phyloP scores from a whole-genome alignment of 2,888 invertebrate genomes.

The Dascillus cervinus region DNA sequence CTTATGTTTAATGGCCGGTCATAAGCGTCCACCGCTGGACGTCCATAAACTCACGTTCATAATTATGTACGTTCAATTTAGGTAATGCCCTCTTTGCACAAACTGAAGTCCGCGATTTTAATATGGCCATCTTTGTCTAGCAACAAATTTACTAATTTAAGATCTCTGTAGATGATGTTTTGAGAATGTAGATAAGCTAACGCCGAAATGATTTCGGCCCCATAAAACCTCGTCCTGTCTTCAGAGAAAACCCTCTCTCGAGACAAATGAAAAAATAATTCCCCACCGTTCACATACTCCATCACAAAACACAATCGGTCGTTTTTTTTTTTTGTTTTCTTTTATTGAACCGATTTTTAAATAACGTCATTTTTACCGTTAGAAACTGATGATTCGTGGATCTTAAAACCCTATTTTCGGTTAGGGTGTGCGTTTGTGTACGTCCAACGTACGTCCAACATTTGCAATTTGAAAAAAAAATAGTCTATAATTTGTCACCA shows the following conservation, averaged over 20 bases:
- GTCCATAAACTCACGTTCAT: too few species aligned
- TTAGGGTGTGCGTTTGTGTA: constrained; percentile 94
- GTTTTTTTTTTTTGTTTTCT: constrained; percentile 64
- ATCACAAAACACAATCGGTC: constrained; percentile 99
- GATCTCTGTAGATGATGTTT: constrained; percentile 91
- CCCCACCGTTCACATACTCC: constrained; percentile 99
- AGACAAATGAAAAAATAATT: constrained; percentile 96
- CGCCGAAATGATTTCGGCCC: constrained; percentile 97
- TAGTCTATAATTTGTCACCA: too few species aligned
- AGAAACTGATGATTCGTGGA: constrained; percentile 97
- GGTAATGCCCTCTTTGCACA: constrained; percentile 98
- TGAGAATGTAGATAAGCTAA: constrained; percentile 82
- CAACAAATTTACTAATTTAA: constrained; percentile 96
- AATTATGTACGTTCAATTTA: too few species aligned
- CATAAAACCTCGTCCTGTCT: constrained; percentile 95
- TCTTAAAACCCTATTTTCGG: constrained; percentile 95
- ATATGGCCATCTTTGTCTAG: constrained; percentile 98
- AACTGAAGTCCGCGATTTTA: constrained; percentile 99
- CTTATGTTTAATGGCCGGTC: too few species aligned
- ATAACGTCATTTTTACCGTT: constrained; percentile 93
- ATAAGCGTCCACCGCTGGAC: too few species aligned
- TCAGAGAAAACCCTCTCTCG: constrained; percentile 87
- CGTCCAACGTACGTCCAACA: too few species aligned
- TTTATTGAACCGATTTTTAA: too few species aligned
- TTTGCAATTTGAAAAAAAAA: too few species aligned